A percentile compares a stretch with the other conserved stretches of the same genome.
Evolutionary conservation across 2,888 invertebrate genomes (phyloP).

Genomic region (Acleris laterana): DNA sequence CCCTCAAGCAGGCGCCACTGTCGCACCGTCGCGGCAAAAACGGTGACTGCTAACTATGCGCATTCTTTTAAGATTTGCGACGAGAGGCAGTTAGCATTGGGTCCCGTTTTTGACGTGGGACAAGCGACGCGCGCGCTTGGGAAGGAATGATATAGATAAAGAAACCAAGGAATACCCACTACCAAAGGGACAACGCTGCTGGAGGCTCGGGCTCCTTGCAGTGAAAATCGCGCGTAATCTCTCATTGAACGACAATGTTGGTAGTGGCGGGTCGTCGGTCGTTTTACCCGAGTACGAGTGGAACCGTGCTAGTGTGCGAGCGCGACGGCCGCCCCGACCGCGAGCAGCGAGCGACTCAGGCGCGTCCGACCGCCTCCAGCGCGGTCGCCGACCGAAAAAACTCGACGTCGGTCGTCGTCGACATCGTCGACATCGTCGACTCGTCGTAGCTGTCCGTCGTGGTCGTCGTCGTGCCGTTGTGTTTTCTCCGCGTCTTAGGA

Average conservation of each 20-base stretch:
- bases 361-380: slow-evolving; percentile 82
- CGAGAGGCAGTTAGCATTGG: slow-evolving; percentile 4
- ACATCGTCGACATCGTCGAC: slow-evolving; percentile 80
- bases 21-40: slow-evolving; percentile 20
- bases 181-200: slow-evolving; percentile 13
- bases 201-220: slow-evolving; percentile 1
- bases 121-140: slow-evolving; percentile 25
- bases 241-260: slow-evolving; percentile 16
- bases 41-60: slow-evolving; percentile 15
- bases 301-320: slow-evolving; percentile 81
- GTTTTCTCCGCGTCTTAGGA: slow-evolving; percentile 82
- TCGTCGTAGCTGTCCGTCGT: slow-evolving; percentile 78
- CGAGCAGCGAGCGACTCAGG: slow-evolving; percentile 77
- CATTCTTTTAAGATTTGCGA: slow-evolving; percentile 20
- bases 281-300: slow-evolving; percentile 62
- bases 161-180: slow-evolving; percentile 29
- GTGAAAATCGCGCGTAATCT: background rate
- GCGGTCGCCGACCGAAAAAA: slow-evolving; percentile 84
- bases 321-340: slow-evolving; percentile 80
- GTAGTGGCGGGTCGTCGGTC: slow-evolving; percentile 56
- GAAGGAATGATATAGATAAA: slow-evolving; percentile 52
- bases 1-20: slow-evolving; percentile 41
- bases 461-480: slow-evolving; percentile 77
- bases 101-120: slow-evolving; percentile 24
- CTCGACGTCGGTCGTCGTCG: slow-evolving; percentile 81